Conservation (phyloP, 2,888 invertebrate genomes). For the Eupithecia abbreviata region DNA sequence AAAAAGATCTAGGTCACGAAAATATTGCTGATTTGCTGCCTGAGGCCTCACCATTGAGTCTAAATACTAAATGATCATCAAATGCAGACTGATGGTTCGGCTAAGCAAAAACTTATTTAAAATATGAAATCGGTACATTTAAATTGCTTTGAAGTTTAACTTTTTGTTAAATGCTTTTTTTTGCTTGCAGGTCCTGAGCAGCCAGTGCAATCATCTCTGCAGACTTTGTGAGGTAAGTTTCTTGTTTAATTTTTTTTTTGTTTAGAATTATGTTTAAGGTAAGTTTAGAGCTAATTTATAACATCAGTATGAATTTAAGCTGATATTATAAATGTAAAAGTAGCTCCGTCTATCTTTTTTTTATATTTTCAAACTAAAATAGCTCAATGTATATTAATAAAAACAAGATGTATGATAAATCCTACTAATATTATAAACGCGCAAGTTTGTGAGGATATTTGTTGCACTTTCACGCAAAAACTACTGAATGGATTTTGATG, state of each 20-base stretch:
- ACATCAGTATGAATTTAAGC: too few species aligned
- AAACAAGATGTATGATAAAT: too few species aligned
- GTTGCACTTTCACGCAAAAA: too few species aligned
- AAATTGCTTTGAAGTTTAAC: slow-evolving; percentile 52
- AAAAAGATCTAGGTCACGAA: slow-evolving; percentile 82
- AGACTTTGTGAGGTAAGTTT: slow-evolving; percentile 55
- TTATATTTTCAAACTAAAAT: too few species aligned
- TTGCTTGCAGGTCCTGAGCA: slow-evolving; percentile 54
- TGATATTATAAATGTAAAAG: too few species aligned
- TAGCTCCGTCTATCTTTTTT: too few species aligned
- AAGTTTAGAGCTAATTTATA: too few species aligned
- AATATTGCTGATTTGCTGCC: slow-evolving; percentile 75
- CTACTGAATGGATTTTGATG: too few species aligned
- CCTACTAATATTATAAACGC: too few species aligned
- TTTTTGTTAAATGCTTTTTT: slow-evolving; percentile 48
- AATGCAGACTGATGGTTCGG: slow-evolving; percentile 72
- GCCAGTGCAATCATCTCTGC: slow-evolving; percentile 30
- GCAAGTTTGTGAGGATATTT: too few species aligned
- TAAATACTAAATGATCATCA: slow-evolving; percentile 78
- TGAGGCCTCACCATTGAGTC: slow-evolving; percentile 70
- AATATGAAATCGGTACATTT: slow-evolving; percentile 62
- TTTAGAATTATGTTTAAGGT: too few species aligned
- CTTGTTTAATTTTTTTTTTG: neutral
- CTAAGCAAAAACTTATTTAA: slow-evolving; percentile 66
- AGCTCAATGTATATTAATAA: too few species aligned